Percentiles rank a stretch among this genome's conserved stretches.
phyloP scores from a whole-genome alignment of 2,888 invertebrate genomes.

The Hirtodrosophila cameraria region DNA sequence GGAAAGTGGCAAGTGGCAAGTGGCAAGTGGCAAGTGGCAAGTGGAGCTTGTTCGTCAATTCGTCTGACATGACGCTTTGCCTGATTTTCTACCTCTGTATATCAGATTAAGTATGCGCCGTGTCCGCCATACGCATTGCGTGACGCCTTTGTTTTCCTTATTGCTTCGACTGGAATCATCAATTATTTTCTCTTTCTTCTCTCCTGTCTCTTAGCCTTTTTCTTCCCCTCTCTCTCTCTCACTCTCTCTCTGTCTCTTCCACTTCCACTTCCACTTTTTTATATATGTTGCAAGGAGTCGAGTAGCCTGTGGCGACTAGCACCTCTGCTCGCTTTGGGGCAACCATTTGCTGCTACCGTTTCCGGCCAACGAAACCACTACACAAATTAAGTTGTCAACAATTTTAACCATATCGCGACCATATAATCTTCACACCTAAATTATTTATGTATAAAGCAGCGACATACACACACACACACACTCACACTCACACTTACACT shows the following conservation, averaged over 20 bases:
- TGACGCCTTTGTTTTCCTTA: constrained; percentile 49
- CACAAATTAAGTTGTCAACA: constrained; percentile 80
- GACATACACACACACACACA: constrained; percentile 26
- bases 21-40: no score
- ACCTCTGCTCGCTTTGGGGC: constrained; percentile 37
- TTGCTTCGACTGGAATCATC: constrained; percentile 29
- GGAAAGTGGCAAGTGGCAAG: no score
- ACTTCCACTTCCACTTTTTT: no score
- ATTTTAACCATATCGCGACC: constrained; percentile 75
- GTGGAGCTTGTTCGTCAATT: constrained; percentile 1
- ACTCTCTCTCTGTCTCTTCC: background rate
- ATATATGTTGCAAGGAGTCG: constrained; percentile 16
- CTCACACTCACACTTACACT: constrained; percentile 15
- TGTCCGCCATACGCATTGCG: constrained; percentile 53
- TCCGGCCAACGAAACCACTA: constrained; percentile 67
- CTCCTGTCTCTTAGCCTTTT: no score
- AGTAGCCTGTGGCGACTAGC: constrained; percentile 35
- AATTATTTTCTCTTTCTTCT: constrained; percentile 48
- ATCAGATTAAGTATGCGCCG: constrained; percentile 56
- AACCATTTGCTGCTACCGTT: constrained; percentile 44
- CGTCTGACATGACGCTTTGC: constrained; percentile 16
- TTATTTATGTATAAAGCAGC: constrained; percentile 71
- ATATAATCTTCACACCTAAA: constrained; percentile 79
- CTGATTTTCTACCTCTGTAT: constrained; percentile 33
- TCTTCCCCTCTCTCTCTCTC: background rate